phyloP scores from a whole-genome alignment of 1,140 invertebrate genomes.

The Atta colombica region DNA sequence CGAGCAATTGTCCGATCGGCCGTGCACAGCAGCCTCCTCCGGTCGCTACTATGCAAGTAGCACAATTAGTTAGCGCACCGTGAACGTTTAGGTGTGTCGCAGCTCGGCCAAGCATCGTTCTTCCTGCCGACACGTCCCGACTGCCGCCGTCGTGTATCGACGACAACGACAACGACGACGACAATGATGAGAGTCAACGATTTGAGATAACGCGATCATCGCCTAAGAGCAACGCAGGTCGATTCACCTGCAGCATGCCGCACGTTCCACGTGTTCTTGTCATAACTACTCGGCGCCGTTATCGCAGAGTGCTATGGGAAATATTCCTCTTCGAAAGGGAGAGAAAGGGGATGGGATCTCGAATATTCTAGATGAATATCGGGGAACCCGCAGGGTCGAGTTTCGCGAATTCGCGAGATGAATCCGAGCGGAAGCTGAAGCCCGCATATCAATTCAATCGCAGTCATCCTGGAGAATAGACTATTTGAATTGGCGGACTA shows the following conservation, averaged over 20 bases:
- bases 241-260: constrained; percentile 26
- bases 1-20: constrained; percentile 61
- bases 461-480: background rate
- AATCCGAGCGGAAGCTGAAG: background rate
- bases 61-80: constrained; percentile 60
- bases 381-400: background rate
- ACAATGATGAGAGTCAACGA: constrained; percentile 35
- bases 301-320: background rate
- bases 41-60: constrained; percentile 36
- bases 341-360: background rate
- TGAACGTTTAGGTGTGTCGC: constrained; percentile 47
- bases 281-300: background rate
- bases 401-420: background rate
- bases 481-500: background rate
- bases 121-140: background rate
- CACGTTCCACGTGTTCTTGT: constrained; percentile 23
- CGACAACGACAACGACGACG: background rate
- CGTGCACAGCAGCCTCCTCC: constrained; percentile 35
- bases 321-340: background rate
- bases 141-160: background rate
- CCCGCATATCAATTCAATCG: too few relatives aligned
- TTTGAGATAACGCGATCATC: constrained; percentile 58
- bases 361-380: background rate
- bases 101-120: background rate
- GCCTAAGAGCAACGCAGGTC: constrained; percentile 7